phyloP scores from a whole-genome alignment of 2,888 invertebrate species.

The Lepidochitona cinerea region DNA sequence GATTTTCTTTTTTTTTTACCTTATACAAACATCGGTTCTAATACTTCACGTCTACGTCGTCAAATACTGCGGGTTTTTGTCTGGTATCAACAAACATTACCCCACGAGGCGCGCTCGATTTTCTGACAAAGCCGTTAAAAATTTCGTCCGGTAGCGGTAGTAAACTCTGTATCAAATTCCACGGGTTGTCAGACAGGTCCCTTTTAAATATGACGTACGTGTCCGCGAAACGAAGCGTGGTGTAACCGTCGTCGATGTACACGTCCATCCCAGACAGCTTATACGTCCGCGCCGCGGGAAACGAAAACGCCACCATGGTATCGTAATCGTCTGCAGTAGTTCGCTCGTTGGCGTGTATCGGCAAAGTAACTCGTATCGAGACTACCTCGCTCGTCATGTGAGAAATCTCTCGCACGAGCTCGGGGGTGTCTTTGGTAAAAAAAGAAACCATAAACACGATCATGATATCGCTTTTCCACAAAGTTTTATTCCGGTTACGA shows the following conservation, averaged over 20 bases:
- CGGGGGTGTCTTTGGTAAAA: background rate
- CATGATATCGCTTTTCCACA: too few relatives aligned
- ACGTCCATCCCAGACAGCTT: background rate
- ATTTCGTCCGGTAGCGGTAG: background rate
- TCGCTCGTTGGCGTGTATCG: background rate
- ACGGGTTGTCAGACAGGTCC: background rate
- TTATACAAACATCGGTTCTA: background rate
- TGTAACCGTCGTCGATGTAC: background rate
- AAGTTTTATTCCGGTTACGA: too few relatives aligned
- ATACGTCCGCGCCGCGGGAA: background rate
- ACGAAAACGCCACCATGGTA: background rate
- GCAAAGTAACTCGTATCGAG: background rate
- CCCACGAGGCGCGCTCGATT: background rate
- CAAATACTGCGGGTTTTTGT: background rate
- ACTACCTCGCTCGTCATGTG: background rate
- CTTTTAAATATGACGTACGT: background rate
- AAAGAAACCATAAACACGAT: background rate
- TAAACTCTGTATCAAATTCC: background rate
- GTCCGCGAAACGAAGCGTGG: background rate
- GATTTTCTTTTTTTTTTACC: background rate
- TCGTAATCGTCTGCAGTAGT: background rate
- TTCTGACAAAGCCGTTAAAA: background rate
- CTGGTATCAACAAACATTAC: background rate
- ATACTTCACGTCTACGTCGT: background rate
- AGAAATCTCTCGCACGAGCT: background rate